Conservation (phyloP, 2,888 invertebrate genomes). For the Amphimallon solstitiale region DNA sequence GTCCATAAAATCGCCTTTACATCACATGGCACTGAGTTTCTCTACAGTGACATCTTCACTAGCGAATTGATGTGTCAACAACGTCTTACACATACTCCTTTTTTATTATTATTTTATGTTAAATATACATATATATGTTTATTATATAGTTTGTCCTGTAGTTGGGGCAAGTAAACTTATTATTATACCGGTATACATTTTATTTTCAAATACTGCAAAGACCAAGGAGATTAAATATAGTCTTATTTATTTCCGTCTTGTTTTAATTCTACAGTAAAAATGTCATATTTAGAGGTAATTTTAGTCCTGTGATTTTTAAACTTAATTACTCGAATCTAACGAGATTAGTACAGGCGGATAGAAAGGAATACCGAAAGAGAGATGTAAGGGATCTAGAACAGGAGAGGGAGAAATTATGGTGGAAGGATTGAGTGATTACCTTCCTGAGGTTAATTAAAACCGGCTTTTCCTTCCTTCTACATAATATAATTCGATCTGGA, state of each 20-base stretch:
- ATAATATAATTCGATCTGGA: slow-evolving; percentile 18
- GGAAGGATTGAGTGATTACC: slow-evolving; percentile 34
- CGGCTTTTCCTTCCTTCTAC: slow-evolving; percentile 6
- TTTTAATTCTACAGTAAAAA: slow-evolving; percentile 2
- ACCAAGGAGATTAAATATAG: too few relatives aligned
- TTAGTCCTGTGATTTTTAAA: slow-evolving; percentile 34
- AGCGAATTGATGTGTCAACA: too few relatives aligned
- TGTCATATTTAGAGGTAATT: slow-evolving; percentile 21
- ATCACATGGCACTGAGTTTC: too few relatives aligned
- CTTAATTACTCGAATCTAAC: slow-evolving; percentile 33
- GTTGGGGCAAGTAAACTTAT: too few relatives aligned
- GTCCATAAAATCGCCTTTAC: too few relatives aligned
- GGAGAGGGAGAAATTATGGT: slow-evolving; percentile 1
- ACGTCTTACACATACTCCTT: too few relatives aligned
- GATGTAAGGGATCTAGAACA: not conserved
- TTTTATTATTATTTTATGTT: too few relatives aligned
- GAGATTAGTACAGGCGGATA: slow-evolving; percentile 21
- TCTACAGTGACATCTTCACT: too few relatives aligned
- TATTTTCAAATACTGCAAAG: too few relatives aligned
- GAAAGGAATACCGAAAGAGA: slow-evolving; percentile 5
- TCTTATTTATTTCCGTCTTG: not conserved
- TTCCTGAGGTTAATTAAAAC: slow-evolving; percentile 34
- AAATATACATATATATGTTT: too few relatives aligned
- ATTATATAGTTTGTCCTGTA: too few relatives aligned
- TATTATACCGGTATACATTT: too few relatives aligned